Conservation (phyloP, 2,113 vertebrate genomes). For the Caretta caretta region DNA sequence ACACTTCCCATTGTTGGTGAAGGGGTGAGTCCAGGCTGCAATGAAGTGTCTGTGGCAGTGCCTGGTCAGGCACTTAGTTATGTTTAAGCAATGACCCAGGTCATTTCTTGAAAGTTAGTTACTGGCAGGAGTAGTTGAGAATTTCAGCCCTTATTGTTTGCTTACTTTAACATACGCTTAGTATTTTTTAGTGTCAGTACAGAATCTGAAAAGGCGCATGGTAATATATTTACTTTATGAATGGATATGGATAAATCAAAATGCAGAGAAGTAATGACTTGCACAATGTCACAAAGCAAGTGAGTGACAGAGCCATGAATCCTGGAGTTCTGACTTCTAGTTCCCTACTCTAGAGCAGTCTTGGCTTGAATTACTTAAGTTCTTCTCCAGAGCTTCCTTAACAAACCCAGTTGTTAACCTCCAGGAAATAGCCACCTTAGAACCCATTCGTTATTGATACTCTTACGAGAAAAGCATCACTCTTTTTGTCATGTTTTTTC, state of each 20-base stretch:
- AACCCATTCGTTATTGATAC: too few species aligned
- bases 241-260: too few species aligned
- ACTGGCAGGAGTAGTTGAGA: background rate
- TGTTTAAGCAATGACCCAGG: background rate
- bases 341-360: background rate
- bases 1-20: background rate
- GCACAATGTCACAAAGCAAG: background rate
- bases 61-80: background rate
- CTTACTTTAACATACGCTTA: background rate
- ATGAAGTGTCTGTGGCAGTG: accelerated
- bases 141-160: background rate
- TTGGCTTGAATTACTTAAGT: too few species aligned
- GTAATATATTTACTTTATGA: too few species aligned
- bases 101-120: background rate
- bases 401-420: too few species aligned
- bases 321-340: background rate
- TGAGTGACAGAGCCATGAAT: background rate
- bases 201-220: too few species aligned
- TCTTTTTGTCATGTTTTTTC: too few species aligned
- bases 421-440: too few species aligned
- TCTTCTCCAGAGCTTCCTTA: too few species aligned
- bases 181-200: background rate
- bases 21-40: background rate
- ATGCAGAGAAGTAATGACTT: too few species aligned
- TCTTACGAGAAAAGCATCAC: too few species aligned